These are phyloP conservation scores for Ctenopoma multispine DNA, from an alignment of 2,797 vertebrate genomes.

Conservation along the genomic window DNA sequence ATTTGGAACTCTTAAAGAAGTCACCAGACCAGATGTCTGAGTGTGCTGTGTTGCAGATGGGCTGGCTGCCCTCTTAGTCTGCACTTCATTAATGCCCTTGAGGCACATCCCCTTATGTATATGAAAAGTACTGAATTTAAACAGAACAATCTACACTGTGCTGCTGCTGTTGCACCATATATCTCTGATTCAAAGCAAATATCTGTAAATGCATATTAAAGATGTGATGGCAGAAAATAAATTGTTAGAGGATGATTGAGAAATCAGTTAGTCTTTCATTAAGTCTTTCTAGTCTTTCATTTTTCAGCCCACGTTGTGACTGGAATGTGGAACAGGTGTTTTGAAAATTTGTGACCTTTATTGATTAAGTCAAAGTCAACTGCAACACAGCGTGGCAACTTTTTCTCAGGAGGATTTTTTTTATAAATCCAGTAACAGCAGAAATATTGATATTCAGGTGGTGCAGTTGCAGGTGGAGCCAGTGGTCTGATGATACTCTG, in stretches of 20 bases:
- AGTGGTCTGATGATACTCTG: not conserved
- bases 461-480: not conserved
- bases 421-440: not conserved
- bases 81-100: slow-evolving; percentile 60
- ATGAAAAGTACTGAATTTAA: slow-evolving; percentile 46
- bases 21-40: slow-evolving; percentile 63
- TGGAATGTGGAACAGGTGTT: slow-evolving; percentile 31
- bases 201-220: not conserved
- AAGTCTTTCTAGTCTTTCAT: no score
- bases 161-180: not conserved
- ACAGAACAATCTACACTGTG: slow-evolving; percentile 7
- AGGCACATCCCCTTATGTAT: slow-evolving; percentile 32
- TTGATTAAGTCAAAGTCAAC: not conserved
- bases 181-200: not conserved
- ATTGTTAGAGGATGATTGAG: not conserved
- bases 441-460: not conserved
- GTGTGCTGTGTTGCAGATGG: slow-evolving; percentile 56
- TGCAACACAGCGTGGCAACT: not conserved
- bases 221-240: not conserved
- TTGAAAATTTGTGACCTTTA: slow-evolving; percentile 14
- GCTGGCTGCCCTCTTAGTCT: slow-evolving; percentile 47
- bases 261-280: not conserved
- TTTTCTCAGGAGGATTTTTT: not conserved
- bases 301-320: not conserved
- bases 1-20: slow-evolving; percentile 63